Conservation (phyloP, 1,140 invertebrate genomes). For the Pseudomyrmex flavicornis region DNA sequence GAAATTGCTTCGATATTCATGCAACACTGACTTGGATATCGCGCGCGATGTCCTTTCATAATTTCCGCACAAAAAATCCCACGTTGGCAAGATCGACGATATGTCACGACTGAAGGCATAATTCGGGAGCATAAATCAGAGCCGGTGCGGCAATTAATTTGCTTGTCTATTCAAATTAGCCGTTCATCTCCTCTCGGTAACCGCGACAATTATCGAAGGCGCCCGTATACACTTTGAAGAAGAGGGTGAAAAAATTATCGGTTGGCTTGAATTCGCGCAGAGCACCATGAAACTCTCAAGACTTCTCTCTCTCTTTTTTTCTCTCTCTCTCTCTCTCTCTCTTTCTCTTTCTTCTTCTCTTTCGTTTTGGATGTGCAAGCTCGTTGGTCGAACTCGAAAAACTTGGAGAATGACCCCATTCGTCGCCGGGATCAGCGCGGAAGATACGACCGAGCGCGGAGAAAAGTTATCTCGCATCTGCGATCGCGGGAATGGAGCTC, state of each 20-base stretch:
- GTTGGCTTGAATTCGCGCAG: conserved; percentile 59
- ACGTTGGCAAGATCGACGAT: background rate
- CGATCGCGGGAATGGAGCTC: conserved; percentile 44
- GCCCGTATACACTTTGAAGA: background rate
- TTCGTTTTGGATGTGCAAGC: background rate
- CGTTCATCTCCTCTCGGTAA: conserved; percentile 3
- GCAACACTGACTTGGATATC: background rate
- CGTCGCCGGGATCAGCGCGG: conserved; percentile 60
- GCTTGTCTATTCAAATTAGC: conserved; percentile 30
- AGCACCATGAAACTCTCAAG: conserved; percentile 36
- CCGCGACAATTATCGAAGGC: conserved; percentile 33
- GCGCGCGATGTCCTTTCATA: background rate
- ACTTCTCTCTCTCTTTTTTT: background rate
- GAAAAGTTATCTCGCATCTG: conserved; percentile 64
- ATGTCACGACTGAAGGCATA: background rate
- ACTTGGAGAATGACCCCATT: conserved; percentile 69
- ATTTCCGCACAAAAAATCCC: background rate
- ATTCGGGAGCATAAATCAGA: background rate
- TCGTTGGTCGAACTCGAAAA: conserved; percentile 65
- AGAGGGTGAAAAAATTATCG: conserved; percentile 32
- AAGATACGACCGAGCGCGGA: conserved; percentile 46
- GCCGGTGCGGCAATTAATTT: conserved; percentile 19
- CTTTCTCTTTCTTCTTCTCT: background rate
- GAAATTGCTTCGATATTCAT: background rate
- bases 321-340: background rate